Percentiles rank a stretch among this genome's conserved stretches.
phyloP scores from a whole-genome alignment of 2,797 vertebrate species.

The Todus mexicanus region DNA sequence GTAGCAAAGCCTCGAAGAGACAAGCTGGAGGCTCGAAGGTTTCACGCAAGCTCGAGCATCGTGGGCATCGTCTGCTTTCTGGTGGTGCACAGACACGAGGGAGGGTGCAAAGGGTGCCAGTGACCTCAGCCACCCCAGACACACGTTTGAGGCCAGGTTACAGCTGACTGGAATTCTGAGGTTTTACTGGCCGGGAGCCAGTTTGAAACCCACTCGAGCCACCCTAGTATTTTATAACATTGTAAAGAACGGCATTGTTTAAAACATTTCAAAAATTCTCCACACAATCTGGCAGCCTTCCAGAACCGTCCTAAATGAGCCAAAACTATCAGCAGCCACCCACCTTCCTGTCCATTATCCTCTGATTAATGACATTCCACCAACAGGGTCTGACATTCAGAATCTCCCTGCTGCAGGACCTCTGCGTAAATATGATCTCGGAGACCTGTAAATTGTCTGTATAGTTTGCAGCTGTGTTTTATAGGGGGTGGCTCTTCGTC shows the following conservation, averaged over 20 bases:
- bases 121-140: constrained; percentile 70
- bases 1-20: background rate
- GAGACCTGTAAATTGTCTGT: constrained; percentile 47
- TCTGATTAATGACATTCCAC: constrained; percentile 70
- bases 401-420: constrained; percentile 49
- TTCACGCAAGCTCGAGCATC: accelerated
- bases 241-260: constrained; percentile 80
- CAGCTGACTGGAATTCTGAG: constrained; percentile 75
- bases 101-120: background rate
- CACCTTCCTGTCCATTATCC: constrained; percentile 70
- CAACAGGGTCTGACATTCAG: constrained; percentile 27
- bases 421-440: constrained; percentile 7
- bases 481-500: background rate
- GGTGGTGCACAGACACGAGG: background rate
- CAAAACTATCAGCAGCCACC: constrained; percentile 82
- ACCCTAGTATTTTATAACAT: constrained; percentile 73
- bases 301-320: constrained; percentile 75
- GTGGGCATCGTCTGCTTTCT: background rate
- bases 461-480: constrained; percentile 25
- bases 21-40: background rate
- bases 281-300: constrained; percentile 70
- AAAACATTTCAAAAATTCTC: constrained; percentile 73
- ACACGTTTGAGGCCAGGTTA: constrained; percentile 53
- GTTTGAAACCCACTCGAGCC: constrained; percentile 60
- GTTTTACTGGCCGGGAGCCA: constrained; percentile 71